Evolutionary conservation across 2,113 vertebrate species (phyloP).

Genomic region (Thunnus thynnus): DNA sequence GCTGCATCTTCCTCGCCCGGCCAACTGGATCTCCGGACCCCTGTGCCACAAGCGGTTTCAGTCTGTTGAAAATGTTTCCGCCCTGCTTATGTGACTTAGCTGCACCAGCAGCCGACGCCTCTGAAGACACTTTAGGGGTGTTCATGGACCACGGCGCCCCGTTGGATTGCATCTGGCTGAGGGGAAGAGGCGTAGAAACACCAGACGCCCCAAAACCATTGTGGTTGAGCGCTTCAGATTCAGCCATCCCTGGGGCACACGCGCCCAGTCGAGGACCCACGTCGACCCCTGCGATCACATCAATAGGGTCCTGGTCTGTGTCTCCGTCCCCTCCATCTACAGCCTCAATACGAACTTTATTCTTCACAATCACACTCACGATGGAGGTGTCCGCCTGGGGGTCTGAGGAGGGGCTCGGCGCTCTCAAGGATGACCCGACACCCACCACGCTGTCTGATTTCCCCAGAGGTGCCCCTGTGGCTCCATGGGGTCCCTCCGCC

Average conservation of each 20-base stretch:
- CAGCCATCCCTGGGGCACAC: slow-evolving; percentile 75
- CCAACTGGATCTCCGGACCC: slow-evolving; percentile 84
- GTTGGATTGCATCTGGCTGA: slow-evolving; percentile 82
- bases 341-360: slow-evolving; percentile 91
- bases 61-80: slow-evolving; percentile 85
- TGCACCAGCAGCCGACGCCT: slow-evolving; percentile 53
- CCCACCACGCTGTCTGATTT: slow-evolving; percentile 75
- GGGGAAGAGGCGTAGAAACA: slow-evolving; percentile 73
- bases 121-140: slow-evolving; percentile 78
- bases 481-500: slow-evolving; percentile 83
- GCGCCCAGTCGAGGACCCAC: slow-evolving; percentile 74
- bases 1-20: slow-evolving; percentile 85
- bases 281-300: slow-evolving; percentile 72
- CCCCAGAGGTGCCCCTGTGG: slow-evolving; percentile 71
- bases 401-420: slow-evolving; percentile 70
- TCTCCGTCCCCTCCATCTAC: slow-evolving; percentile 78
- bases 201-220: slow-evolving; percentile 81
- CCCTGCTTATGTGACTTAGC: slow-evolving; percentile 77
- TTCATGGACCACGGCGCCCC: slow-evolving; percentile 84
- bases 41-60: slow-evolving; percentile 85
- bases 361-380: slow-evolving; percentile 96
- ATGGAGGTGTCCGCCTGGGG: slow-evolving; percentile 86
- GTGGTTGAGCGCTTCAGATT: slow-evolving; percentile 80
- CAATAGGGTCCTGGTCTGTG: slow-evolving; percentile 75
- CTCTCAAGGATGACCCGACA: slow-evolving; percentile 79